Conservation (phyloP, 2,797 vertebrate species). For the Margarornis squamiger region DNA sequence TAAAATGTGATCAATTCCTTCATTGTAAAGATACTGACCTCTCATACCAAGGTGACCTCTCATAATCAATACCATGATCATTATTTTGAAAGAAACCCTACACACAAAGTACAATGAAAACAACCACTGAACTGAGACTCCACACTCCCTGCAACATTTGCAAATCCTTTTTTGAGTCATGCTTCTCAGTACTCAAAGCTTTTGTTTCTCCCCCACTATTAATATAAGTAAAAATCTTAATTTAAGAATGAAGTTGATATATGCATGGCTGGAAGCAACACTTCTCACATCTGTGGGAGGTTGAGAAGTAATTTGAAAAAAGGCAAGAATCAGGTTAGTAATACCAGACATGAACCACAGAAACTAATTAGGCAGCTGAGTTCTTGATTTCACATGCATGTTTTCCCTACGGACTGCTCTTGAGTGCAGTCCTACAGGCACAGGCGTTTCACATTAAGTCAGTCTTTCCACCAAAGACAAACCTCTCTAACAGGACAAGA, state of each 20-base stretch:
- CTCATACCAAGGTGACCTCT: not conserved
- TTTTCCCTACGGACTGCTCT: not conserved
- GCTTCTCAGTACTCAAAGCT: not conserved
- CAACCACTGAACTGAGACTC: not conserved
- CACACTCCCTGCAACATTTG: not conserved
- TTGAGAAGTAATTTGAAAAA: not conserved
- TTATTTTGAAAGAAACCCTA: not conserved
- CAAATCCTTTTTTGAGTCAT: not conserved
- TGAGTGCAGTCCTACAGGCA: not conserved
- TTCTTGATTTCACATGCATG: not conserved
- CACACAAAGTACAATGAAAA: not conserved
- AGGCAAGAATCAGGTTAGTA: not conserved
- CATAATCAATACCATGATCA: too few species aligned
- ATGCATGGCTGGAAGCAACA: not conserved
- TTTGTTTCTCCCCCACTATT: not conserved
- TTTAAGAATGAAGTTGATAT: not conserved
- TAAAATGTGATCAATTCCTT: not conserved
- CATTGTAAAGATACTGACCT: not conserved
- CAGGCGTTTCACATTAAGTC: not conserved
- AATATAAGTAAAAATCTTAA: not conserved
- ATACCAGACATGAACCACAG: not conserved
- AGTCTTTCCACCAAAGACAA: conserved; percentile 17
- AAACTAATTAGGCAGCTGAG: not conserved
- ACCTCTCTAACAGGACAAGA: not conserved
- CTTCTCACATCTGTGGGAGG: not conserved